phyloP scores from a whole-genome alignment of 2,113 vertebrate genomes.

The Diglossa brunneiventris region DNA sequence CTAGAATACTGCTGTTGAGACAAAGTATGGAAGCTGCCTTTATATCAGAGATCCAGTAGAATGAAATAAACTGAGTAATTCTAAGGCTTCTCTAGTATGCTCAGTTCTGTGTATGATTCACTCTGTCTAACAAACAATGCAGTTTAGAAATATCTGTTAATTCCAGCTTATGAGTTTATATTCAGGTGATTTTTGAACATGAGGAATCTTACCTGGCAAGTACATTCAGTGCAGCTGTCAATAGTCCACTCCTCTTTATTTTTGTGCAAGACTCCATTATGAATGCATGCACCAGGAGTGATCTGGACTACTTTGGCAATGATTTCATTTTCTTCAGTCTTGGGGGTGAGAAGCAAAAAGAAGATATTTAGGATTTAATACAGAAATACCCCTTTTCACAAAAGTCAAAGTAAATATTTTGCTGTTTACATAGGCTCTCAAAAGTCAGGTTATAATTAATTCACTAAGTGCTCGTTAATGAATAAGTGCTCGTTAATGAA shows the following conservation, averaged over 20 bases:
- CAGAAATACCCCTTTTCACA: neutral
- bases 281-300: constrained; percentile 80
- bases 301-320: constrained; percentile 73
- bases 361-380: neutral
- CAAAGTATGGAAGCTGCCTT: neutral
- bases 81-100: neutral
- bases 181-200: neutral
- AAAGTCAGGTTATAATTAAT: neutral
- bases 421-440: neutral
- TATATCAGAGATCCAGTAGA: neutral
- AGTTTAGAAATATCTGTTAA: neutral
- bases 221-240: constrained; percentile 94
- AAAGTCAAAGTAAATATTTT: neutral
- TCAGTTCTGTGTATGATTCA: neutral
- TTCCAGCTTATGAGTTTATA: neutral
- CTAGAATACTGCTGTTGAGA: neutral
- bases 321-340: constrained; percentile 80
- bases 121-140: neutral
- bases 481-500: neutral
- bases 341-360: neutral
- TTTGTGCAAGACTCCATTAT: constrained; percentile 86
- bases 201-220: constrained; percentile 85
- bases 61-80: neutral
- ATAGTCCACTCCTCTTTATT: constrained; percentile 93
- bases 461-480: neutral